Evolutionary conservation across 1,140 invertebrate genomes (phyloP), one percentile per base, ranked within the genome.

Genomic region (Macrosteles quadrilineatus): DNA sequence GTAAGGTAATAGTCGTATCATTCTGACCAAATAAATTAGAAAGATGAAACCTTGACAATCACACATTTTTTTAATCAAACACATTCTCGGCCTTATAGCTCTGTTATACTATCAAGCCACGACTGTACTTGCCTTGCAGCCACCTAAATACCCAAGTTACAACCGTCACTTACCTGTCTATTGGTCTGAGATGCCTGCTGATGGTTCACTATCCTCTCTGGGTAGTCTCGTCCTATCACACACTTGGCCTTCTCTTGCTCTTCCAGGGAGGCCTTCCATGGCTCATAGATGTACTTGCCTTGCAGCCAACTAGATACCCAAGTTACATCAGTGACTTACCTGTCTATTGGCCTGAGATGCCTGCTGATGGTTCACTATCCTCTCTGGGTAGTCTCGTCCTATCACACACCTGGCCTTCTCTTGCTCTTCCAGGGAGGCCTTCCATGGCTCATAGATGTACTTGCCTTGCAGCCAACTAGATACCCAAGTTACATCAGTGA

Each of bases 161-260:
- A n/a, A n/a, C n/a, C n/a, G n/a, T n/a, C n/a, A n/a, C n/a, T n/a
- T 71, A 74, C 75, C 63, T 71, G 62, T 72, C 72, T 75, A 55
- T 91, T 91, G 30, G 86, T 82, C 76, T 85, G 85, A 68, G 88
- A 86, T n/a, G 87, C 85, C 64, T 84, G 82, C 29, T 86, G 83
- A 81, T 92, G 90, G 71, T 88, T 83, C n/a, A 92, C 88, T 77
- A 91, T 90, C 53, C 89, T 85, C 64, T 88, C 78, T 1, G 90
- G 90, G 78, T 92, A 92, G 73, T 89, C 86, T 74, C 83, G 77
- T 25, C 90, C n/a, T 71, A 93, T 81, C 30, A 92, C 81, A 79
- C 90, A 92, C n/a, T 85, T 85, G 64, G 88, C 87, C 67, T 85
- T 90, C n/a, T 81, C 83, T 80, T 92, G 91, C 12, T 88, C 82